Evolutionary conservation across 1,140 invertebrate genomes (phyloP).

Genomic region (Delia radicum): DNA sequence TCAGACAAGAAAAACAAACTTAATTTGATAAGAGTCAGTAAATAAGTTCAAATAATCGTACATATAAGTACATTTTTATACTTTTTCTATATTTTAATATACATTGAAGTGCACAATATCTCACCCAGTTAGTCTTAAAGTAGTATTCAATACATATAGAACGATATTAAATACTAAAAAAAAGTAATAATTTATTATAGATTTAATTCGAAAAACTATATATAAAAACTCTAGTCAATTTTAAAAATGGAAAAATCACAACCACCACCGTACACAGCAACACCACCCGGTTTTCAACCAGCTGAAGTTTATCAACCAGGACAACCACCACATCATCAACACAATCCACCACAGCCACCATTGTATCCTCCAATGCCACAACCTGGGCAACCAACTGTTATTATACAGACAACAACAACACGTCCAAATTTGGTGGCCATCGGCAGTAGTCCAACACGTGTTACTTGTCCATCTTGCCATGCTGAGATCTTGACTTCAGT

Average conservation of each 20-base stretch:
- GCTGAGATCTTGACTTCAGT: conserved; percentile 59
- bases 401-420: conserved; percentile 56
- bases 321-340: conserved; percentile 33
- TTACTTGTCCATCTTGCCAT: conserved; percentile 62
- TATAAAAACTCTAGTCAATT: neutral
- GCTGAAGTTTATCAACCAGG: conserved; percentile 37
- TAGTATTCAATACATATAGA: neutral
- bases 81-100: neutral
- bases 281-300: conserved; percentile 44
- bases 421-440: conserved; percentile 45
- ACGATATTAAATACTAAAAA: neutral
- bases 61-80: neutral
- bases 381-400: conserved; percentile 48
- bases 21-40: neutral
- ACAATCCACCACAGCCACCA: conserved; percentile 20
- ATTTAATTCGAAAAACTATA: neutral
- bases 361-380: conserved; percentile 39
- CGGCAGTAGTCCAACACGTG: conserved; percentile 55
- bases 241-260: conserved; percentile 38
- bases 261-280: conserved; percentile 58
- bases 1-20: neutral
- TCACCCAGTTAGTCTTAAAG: neutral
- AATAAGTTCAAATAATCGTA: neutral
- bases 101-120: neutral
- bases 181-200: no score